phyloP scores from a whole-genome alignment of 2,888 invertebrate genomes.

The Eupithecia exiguata region DNA sequence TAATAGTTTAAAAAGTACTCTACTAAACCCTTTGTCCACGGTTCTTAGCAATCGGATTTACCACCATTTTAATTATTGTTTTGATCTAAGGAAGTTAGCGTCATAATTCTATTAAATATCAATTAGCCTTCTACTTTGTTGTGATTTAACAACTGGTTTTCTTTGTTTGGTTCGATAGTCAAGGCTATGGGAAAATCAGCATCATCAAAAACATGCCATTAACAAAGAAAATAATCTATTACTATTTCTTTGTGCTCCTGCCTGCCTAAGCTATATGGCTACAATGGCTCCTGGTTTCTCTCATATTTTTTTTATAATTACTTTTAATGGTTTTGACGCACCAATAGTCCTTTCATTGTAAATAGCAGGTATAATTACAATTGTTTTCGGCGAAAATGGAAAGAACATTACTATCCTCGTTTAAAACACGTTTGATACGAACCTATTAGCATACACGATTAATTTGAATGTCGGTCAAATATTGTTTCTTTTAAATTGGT shows the following conservation, averaged over 20 bases:
- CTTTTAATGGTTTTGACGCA: neutral
- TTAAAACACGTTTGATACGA: neutral
- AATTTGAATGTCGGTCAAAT: conserved; percentile 3
- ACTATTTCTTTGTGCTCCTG: neutral
- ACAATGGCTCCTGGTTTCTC: neutral
- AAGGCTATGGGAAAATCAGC: neutral
- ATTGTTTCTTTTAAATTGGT: neutral
- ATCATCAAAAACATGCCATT: neutral
- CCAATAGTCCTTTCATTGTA: neutral
- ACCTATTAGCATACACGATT: neutral
- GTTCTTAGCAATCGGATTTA: neutral
- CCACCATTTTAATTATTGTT: neutral
- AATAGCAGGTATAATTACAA: neutral
- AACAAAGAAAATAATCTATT: neutral
- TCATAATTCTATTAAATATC: neutral
- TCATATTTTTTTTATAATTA: neutral
- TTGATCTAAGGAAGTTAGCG: neutral
- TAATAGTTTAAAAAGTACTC: neutral
- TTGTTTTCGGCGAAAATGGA: neutral
- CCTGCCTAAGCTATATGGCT: neutral
- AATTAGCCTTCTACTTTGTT: neutral
- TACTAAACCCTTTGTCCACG: neutral
- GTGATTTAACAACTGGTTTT: neutral
- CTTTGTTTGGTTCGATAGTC: neutral
- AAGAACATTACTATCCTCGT: neutral